Evolutionary conservation across 53 echinoderm and acorn worm species (phyloP), one percentile per base, ranked within the genome.

Genomic region (Mesocentrotus franciscanus): DNA sequence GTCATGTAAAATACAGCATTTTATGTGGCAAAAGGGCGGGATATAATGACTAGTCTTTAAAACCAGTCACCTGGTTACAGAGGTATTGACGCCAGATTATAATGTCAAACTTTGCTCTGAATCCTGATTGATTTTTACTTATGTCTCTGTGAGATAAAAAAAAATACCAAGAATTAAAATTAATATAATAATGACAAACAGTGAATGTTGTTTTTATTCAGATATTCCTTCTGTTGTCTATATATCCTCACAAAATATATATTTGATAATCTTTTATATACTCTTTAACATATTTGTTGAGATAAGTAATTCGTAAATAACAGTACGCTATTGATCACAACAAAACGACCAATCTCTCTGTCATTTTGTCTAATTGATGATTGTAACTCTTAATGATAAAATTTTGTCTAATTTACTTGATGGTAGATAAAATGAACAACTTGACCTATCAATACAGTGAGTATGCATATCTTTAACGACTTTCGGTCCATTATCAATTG

Each of bases 401-500:
- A 27, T 17, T 27, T 13, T 87, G 58, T 87, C 58, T 87, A n/a
- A 87, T 87, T 87, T 87, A 27, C 58, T 87, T 59, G 12, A 87
- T 87, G 4, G 7, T 17, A 20, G 27, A 13, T 24, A 59, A 87
- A 87, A n/a, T 87, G 26, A 27, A 56, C 56, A 58, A 58, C 58
- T 87, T 56, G 56, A 11, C 87, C 57, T 27, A 26, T 27, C 36
- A 42, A 42, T 8, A 20, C 22, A 39, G 32, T 84, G 20, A 8
- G 2, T n/a, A 56, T 27, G 11, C 58, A 87, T 27, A 57, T 58
- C n/a, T 87, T 87, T 57, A 13, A 58, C 85, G 85, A 55, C 12
- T 56, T 20, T 87, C 87, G 13, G 58, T 8, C 58, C 87, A 27
- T n/a, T 58, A 87, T 81, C 81, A 81, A 81, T 81, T 87, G 59